Base-by-base conservation (phyloP, 2,888 invertebrate genomes). In the Agrotis exclamationis region DNA sequence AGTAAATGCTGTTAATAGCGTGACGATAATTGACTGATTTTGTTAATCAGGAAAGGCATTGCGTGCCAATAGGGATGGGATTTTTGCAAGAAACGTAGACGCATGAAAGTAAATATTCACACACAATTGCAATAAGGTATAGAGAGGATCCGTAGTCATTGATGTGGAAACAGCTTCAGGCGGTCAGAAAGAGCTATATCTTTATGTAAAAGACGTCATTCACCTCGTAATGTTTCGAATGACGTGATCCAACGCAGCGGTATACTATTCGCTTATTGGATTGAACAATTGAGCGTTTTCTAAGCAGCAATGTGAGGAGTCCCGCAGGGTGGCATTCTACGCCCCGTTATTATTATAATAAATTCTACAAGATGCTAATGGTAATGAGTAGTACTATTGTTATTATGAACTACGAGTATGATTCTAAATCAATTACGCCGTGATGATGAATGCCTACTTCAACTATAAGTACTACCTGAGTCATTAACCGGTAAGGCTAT, bases 21-120 rank as follows among this genome's bases (percentile, higher is more conserved):
- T 85, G 82, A 66, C 53, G 76, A 5, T 79, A 84, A 82, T 73
- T 51, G 76, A 60, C 70, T 73, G 76, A 62, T 72, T 73, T 78
- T 57, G 72, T 74, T 82, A 74, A 79, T 77, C 75, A 85, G 85
- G 80, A 82, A 85, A 84, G 75, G 75, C 64, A 57, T 60, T 76
- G 85, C 83, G 76, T 82, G 84, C 65, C 18, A 51, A 24, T 74
- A 76, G 74, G 28, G 82, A 79, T 73, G 80, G 70, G 60, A 47
- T 50, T 50, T 0, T 59, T 67, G 67, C 73, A 76, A 79, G 69
- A 70, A 33, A 33, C 33, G 13, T 33, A 28, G 11, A 54, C 39
- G 50, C 39, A 65, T 24, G 56, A 56, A 56, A 33, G 33, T n/a
- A 56, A 56, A 33, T 14, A 56, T 39, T 39, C 9, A 39, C 11